Base-by-base conservation (phyloP, 1,140 invertebrate species). In the Drosophila persimilis region DNA sequence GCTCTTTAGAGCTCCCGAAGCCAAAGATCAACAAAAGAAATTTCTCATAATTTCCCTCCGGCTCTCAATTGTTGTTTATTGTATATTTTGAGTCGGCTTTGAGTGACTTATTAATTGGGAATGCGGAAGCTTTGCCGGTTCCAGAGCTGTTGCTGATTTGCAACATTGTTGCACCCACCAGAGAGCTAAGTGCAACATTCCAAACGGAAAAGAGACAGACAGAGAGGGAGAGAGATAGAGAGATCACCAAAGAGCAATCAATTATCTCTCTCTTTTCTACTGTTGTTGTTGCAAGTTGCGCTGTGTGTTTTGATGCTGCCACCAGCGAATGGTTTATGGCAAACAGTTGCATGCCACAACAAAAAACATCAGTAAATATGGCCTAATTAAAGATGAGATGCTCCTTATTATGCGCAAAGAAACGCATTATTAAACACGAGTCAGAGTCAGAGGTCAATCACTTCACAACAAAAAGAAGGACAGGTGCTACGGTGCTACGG, bases 41-140 rank as follows among this genome's bases (percentile, higher is more conserved):
- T 31, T 64, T 64, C 13, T 44, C 57, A 61, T 62, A 44, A 39
- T 26, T 26, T 26, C 0, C 4, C 24, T 26, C 4, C 6, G 24
- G 24, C 62, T 43, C 9, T 62, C 35, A 50, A 51, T 53, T 58
- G 72, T 54, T 53, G 73, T 57, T 65, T 69, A 58, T 76, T 77
- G 20, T 77, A 20, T 39, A 50, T 47, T 29, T 72, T 8, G 45
- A 73, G 15, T 72, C 9, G 41, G 53, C 51, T 66, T 22, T 52
- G 66, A 62, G 59, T 72, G 73, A 81, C 78, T 81, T 77, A 77
- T 80, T 80, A 77, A 67, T 63, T 56, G 57, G 62, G 78, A 73
- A 80, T 81, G 78, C 78, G 78, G 78, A 80, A 77, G 69, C 74
- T 22, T 56, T 17, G 44, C 29, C 45, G 46, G 46, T 5, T 26